These are phyloP conservation scores for Passerculus sandwichensis DNA, from an alignment of 2,797 vertebrate genomes.

Conservation along the genomic window DNA sequence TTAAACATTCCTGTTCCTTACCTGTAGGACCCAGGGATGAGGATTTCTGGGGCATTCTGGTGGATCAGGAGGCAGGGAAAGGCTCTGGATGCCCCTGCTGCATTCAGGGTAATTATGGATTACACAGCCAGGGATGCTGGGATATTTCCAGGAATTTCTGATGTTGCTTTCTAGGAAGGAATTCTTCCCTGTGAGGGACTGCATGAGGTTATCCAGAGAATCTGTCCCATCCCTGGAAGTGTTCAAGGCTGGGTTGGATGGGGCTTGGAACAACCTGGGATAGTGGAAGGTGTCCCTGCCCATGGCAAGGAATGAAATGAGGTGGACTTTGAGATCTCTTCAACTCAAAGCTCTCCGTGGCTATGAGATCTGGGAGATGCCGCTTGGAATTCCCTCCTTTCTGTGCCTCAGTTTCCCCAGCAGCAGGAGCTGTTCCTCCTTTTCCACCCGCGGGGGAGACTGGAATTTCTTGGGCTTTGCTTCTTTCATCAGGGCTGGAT, in stretches of 20 bases:
- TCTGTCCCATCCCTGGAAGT: not conserved
- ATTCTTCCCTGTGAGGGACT: not conserved
- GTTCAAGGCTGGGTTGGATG: not conserved
- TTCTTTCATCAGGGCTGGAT: not conserved
- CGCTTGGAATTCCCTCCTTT: rapidly evolving
- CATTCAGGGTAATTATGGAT: too few species aligned
- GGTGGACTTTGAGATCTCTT: not conserved
- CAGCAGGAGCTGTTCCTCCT: not conserved
- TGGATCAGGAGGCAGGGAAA: not conserved
- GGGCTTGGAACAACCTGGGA: not conserved
- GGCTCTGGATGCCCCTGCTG: not conserved
- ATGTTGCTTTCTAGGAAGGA: not conserved
- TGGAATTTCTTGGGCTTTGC: not conserved
- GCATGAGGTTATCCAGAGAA: not conserved
- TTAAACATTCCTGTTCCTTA: not conserved
- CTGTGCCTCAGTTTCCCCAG: not conserved
- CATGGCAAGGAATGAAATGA: not conserved
- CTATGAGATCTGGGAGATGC: not conserved
- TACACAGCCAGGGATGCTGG: rapidly evolving
- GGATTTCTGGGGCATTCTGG: not conserved
- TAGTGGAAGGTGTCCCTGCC: not conserved
- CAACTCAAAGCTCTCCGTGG: rapidly evolving
- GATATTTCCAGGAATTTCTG: not conserved
- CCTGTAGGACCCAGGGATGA: not conserved
- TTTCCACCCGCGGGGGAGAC: rapidly evolving